Conservation (phyloP, 1,140 invertebrate species). For the Lepidotrigona ventralis region DNA sequence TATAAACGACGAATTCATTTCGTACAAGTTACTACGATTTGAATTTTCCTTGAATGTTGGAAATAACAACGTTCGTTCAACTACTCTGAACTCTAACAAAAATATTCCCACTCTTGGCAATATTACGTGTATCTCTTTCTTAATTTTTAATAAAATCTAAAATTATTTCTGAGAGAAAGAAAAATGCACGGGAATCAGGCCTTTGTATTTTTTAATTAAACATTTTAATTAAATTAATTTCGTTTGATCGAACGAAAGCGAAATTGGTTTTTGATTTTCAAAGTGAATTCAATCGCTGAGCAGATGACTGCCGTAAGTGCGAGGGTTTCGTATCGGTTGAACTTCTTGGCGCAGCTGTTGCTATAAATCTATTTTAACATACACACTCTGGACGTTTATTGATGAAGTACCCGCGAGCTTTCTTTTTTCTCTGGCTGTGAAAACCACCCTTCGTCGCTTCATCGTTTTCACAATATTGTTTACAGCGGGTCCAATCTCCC, state of each 20-base stretch:
- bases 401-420: not conserved
- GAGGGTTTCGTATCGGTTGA: not conserved
- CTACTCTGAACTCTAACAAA: not conserved
- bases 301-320: no score
- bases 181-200: no score
- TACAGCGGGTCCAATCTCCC: not conserved
- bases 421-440: not conserved
- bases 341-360: constrained; percentile 16
- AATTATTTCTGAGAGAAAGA: not conserved
- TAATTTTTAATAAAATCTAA: not conserved
- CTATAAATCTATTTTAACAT: constrained; percentile 42
- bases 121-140: not conserved
- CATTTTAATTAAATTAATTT: no score
- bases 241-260: not conserved
- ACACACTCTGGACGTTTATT: constrained; percentile 12
- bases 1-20: no score
- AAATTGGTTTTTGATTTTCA: not conserved
- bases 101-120: not conserved
- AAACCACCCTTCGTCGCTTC: not conserved
- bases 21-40: no score
- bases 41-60: no score
- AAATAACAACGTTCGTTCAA: no score
- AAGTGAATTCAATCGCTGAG: not conserved
- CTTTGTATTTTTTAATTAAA: no score
- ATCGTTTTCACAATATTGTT: not conserved